phyloP scores from a whole-genome alignment of 1,140 invertebrate species.

The Pemphigus obesinymphae region DNA sequence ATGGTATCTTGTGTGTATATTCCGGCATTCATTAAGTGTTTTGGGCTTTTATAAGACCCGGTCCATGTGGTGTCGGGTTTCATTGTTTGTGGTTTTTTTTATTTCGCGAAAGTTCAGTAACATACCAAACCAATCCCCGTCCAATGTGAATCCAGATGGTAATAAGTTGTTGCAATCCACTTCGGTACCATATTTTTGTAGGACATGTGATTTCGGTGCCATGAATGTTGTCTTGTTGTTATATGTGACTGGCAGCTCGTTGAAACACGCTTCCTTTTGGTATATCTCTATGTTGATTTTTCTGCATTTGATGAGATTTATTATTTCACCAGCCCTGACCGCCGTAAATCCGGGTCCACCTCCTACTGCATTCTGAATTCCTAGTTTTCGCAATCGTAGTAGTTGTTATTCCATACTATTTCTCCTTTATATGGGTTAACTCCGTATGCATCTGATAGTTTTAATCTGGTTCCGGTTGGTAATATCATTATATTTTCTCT shows the following conservation, averaged over 20 bases:
- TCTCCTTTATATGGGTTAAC: neutral
- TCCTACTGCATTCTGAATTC: slow-evolving; percentile 1
- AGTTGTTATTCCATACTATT: neutral
- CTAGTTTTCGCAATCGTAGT: neutral
- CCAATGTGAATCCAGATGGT: neutral
- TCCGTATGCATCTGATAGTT: neutral
- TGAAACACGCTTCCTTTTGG: too few species aligned
- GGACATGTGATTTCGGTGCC: neutral
- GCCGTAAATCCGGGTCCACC: neutral
- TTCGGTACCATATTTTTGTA: too few species aligned
- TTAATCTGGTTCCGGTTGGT: neutral
- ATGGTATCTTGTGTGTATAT: neutral
- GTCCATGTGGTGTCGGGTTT: neutral
- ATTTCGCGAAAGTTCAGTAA: neutral
- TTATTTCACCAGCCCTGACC: too few species aligned
- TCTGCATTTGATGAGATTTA: too few species aligned
- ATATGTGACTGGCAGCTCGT: too few species aligned
- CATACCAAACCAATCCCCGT: neutral
- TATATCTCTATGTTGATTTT: too few species aligned
- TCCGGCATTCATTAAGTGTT: neutral
- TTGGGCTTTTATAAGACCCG: neutral
- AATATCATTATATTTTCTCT: neutral
- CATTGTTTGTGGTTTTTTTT: neutral
- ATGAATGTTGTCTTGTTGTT: too few species aligned
- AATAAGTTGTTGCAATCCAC: neutral